Percentiles rank a stretch among this genome's conserved stretches.
Evolutionary conservation across 2,888 invertebrate species (phyloP).

Genomic region (Nephrotoma flavescens): DNA sequence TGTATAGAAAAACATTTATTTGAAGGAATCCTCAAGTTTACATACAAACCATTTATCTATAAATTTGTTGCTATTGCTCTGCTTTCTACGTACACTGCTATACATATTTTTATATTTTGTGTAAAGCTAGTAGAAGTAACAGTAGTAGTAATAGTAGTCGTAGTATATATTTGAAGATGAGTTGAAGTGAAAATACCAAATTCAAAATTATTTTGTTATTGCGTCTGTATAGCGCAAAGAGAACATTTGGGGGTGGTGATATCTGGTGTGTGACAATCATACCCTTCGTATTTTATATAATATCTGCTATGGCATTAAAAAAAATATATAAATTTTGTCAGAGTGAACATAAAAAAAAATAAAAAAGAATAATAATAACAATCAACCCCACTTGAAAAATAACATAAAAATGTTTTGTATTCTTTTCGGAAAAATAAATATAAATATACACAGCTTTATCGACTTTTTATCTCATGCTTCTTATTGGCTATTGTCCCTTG

Average conservation of each 20-base stretch:
- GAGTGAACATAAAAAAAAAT: not conserved
- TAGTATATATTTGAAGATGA: not conserved
- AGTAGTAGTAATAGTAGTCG: not conserved
- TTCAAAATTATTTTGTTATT: not conserved
- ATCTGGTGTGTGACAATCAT: not conserved
- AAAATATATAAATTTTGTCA: not conserved
- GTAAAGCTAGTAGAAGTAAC: not conserved
- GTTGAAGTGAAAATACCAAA: not conserved
- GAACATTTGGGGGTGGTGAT: not conserved
- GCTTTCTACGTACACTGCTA: not conserved
- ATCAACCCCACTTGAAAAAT: slow-evolving; percentile 3
- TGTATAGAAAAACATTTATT: slow-evolving; percentile 15
- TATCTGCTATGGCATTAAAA: not conserved
- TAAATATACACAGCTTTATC: slow-evolving; percentile 1
- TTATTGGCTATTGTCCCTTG: slow-evolving; percentile 13
- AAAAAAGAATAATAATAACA: not conserved
- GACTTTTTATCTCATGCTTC: slow-evolving; percentile 7
- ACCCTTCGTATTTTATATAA: not conserved
- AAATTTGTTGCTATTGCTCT: not conserved
- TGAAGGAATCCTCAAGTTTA: slow-evolving; percentile 16
- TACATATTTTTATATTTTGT: not conserved
- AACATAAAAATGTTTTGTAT: slow-evolving; percentile 3
- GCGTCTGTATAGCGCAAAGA: not conserved
- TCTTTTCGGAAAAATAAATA: not conserved
- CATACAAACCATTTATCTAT: slow-evolving; percentile 11